Base-by-base conservation (phyloP, 2,113 vertebrate species). In the Aythya baeri region DNA sequence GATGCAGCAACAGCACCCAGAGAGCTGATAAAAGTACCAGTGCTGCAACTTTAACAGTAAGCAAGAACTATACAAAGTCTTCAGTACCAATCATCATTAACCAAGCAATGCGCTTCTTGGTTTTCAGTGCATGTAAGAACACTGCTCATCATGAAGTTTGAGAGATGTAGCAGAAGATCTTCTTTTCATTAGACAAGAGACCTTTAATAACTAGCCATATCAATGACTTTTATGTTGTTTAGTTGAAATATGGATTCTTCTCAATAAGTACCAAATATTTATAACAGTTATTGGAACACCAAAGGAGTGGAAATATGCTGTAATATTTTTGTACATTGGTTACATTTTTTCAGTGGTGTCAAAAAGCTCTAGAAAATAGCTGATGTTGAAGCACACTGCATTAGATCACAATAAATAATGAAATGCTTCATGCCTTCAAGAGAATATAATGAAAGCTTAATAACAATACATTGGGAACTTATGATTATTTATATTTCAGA, bases 11-110 rank as follows among this genome's bases (percentile, higher is more conserved):
- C 82, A 89, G 71, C 25, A 81, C 38, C 16, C 21, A 67, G 29
- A 49, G 66, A 92, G 63, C 44, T 90, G 91, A 93, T 66, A 27
- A 89, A 95, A 90, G 62, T n/a, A 93, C 32, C 62, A 89, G 5
- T 44, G 61, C 85, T 93, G 62, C 82, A 91, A 72, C 25, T 11
- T 41, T 50, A 90, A 57, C 49, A 88, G 80, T 55, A 95, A 94
- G 78, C 62, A 88, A 93, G 57, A 61, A 72, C 43, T 89, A 73
- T 26, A 14, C 13, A 71, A 58, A 32, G 59, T 49, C 49, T 92
- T 88, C 59, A 83, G 41, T 50, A 91, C 7, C 31, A 94, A 73
- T 13, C 23, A 38, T 96, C 75, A 55, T 91, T 86, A 94, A 87
- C 71, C 31, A 90, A 76, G 77, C 20, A 17, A 81, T 32, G 65